Conservation (phyloP, 53 echinoderm and acorn worm species). For the Apostichopus leukothele region DNA sequence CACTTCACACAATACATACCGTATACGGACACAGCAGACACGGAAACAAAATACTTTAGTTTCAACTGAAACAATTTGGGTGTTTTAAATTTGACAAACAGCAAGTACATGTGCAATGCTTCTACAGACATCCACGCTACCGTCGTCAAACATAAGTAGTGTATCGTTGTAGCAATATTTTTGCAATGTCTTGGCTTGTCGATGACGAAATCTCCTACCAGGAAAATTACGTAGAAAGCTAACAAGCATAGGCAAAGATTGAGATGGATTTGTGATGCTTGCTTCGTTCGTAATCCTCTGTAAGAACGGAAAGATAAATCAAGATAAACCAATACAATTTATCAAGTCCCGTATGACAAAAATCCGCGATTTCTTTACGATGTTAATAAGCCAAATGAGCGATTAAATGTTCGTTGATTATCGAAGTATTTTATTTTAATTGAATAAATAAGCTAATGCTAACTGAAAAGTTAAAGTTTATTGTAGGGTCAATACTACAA, state of each 20-base stretch:
- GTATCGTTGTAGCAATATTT: slow-evolving; percentile 6
- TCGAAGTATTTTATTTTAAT: too few relatives aligned
- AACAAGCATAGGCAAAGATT: slow-evolving; percentile 11
- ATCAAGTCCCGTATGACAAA: neutral
- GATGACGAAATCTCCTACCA: slow-evolving; percentile 3
- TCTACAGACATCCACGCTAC: neutral
- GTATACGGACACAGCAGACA: neutral
- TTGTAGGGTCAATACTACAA: too few relatives aligned
- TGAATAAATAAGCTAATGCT: too few relatives aligned
- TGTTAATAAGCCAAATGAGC: neutral
- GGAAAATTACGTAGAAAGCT: neutral
- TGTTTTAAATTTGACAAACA: slow-evolving; percentile 5
- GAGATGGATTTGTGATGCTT: slow-evolving; percentile 8
- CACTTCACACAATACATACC: neutral
- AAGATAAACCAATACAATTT: neutral
- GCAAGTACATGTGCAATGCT: neutral
- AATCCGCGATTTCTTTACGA: neutral
- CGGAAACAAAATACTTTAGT: neutral
- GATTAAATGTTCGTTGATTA: neutral
- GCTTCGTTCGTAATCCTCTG: neutral
- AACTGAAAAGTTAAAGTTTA: too few relatives aligned
- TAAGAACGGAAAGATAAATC: neutral
- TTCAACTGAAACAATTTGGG: slow-evolving; percentile 4
- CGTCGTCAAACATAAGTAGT: neutral
- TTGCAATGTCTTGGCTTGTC: neutral